These are phyloP conservation scores for Suncus etruscus DNA, from an alignment of 2,113 vertebrate species.

Conservation along the genomic window DNA sequence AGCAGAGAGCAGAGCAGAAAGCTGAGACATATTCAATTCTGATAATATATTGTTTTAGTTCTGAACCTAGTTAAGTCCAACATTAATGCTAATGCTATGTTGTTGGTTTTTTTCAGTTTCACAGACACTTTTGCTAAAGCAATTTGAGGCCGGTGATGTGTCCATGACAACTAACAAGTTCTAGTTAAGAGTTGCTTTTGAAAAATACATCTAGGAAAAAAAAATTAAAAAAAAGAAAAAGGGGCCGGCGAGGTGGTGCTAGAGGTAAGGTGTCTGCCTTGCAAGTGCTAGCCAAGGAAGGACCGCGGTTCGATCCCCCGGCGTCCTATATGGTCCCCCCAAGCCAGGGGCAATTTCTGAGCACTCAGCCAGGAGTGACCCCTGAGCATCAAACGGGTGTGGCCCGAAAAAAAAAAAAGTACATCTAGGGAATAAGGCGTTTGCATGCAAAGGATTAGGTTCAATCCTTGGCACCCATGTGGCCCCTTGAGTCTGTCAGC, in stretches of 20 bases:
- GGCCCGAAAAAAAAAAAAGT: no score
- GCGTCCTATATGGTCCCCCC: no score
- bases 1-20: not conserved
- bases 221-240: no score
- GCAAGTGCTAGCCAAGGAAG: no score
- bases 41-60: not conserved
- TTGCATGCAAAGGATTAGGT: not conserved
- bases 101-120: constrained; percentile 2
- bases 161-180: not conserved
- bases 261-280: no score
- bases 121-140: constrained; percentile 14
- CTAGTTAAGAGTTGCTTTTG: not conserved
- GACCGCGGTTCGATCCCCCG: no score
- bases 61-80: constrained; percentile 18
- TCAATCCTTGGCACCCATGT: not conserved
- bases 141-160: constrained; percentile 31
- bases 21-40: not conserved
- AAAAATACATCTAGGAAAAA: not conserved
- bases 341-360: no score
- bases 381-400: no score
- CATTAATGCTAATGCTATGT: constrained; percentile 28
- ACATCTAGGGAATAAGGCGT: no score
- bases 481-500: not conserved
- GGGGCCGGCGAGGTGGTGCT: no score
- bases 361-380: no score